Conservation (phyloP, 2,888 invertebrate genomes). For the Stomorhina lunata region DNA sequence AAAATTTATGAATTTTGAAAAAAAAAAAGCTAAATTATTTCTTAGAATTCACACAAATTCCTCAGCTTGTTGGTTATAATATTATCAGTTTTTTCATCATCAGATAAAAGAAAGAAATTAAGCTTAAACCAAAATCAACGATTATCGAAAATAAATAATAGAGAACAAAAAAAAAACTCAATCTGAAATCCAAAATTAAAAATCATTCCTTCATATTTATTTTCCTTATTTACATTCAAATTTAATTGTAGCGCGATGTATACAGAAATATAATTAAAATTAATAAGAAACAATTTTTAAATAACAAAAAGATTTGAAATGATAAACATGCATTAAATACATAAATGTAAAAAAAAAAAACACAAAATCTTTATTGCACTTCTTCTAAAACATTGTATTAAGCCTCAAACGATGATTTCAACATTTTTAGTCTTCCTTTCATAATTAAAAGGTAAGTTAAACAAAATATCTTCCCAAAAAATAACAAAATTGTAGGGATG, state of each 20-base stretch:
- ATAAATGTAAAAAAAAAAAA: slow-evolving; percentile 39
- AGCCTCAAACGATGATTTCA: not conserved
- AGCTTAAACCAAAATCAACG: slow-evolving; percentile 33
- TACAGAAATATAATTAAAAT: not conserved
- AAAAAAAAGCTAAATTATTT: slow-evolving; percentile 4
- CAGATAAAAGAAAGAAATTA: not conserved
- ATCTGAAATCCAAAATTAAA: no score
- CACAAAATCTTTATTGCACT: slow-evolving; percentile 4
- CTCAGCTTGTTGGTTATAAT: slow-evolving; percentile 33
- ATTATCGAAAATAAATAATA: slow-evolving; percentile 3
- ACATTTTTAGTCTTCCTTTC: not conserved
- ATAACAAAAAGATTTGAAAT: slow-evolving; percentile 8
- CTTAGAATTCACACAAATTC: slow-evolving; percentile 3
- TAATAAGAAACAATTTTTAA: slow-evolving; percentile 19
- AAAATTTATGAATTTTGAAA: slow-evolving; percentile 1
- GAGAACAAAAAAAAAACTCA: not conserved
- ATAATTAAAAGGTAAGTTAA: not conserved
- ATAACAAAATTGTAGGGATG: no score
- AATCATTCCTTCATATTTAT: slow-evolving; percentile 6
- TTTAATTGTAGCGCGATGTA: slow-evolving; percentile 13
- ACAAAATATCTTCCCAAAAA: no score
- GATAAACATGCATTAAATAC: slow-evolving; percentile 44
- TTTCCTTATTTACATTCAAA: slow-evolving; percentile 30
- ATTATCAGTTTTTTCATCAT: not conserved
- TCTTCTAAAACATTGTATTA: slow-evolving; percentile 21